Percentiles rank a stretch among this genome's conserved stretches.
Conservation (phyloP, 2,888 invertebrate species). For the Drosophila niveifrons region DNA sequence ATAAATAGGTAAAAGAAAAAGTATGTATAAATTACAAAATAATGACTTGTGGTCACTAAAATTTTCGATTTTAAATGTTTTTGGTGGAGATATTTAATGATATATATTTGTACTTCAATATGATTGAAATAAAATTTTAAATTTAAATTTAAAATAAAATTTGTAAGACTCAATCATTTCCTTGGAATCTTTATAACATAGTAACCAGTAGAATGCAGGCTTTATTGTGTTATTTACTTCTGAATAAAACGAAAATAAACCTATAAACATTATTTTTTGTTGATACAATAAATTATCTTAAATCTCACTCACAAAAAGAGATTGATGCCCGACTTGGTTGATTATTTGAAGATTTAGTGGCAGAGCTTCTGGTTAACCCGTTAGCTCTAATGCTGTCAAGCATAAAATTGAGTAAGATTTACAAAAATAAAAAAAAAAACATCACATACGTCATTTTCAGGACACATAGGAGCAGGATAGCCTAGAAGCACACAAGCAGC, state of each 20-base stretch:
- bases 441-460: background rate
- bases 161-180: too few species aligned
- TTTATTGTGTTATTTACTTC: too few species aligned
- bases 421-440: constrained; percentile 31
- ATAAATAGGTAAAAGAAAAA: background rate
- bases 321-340: constrained; percentile 11
- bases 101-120: too few species aligned
- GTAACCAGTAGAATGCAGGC: too few species aligned
- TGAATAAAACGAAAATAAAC: too few species aligned
- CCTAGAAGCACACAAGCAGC: constrained; percentile 6
- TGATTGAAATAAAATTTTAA: too few species aligned
- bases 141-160: too few species aligned
- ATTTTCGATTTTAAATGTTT: too few species aligned
- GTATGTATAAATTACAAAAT: too few species aligned
- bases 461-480: background rate
- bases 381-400: constrained; percentile 25
- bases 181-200: too few species aligned
- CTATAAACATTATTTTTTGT: background rate
- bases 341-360: constrained; percentile 10
- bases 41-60: too few species aligned
- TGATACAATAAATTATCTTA: background rate
- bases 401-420: constrained; percentile 54
- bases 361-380: constrained; percentile 19
- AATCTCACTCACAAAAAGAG: background rate
- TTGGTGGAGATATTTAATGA: too few species aligned